Conservation (phyloP, 2,113 vertebrate genomes). For the Vulpes vulpes region DNA sequence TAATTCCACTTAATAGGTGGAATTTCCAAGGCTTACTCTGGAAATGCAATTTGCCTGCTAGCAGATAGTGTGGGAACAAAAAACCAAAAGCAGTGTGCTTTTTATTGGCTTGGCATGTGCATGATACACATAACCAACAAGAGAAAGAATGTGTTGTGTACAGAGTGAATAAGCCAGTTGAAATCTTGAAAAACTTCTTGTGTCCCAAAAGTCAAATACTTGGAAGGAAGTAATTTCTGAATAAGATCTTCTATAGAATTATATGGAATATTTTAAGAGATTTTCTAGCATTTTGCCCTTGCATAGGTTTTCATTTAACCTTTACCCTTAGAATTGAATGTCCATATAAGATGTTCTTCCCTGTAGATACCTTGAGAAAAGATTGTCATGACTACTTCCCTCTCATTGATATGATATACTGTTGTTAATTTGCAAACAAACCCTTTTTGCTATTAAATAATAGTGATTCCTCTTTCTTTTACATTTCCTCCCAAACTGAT, state of each 20-base stretch:
- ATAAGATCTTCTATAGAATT: fast-evolving
- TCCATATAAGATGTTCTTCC: background rate
- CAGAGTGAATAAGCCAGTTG: slow-evolving; percentile 4
- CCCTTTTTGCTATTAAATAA: background rate
- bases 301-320: background rate
- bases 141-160: slow-evolving; percentile 62
- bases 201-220: background rate
- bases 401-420: background rate
- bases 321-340: background rate
- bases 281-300: background rate
- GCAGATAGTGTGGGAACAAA: background rate
- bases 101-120: background rate
- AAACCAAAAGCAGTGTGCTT: background rate
- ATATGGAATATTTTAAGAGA: background rate
- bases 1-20: background rate
- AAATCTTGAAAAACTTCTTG: slow-evolving; percentile 30
- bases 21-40: background rate
- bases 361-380: background rate
- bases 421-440: background rate
- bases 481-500: background rate
- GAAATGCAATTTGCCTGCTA: background rate
- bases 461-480: background rate
- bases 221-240: background rate
- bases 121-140: background rate
- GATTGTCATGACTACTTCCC: background rate